Evolutionary conservation across 2,888 invertebrate species (phyloP), one percentile per base, ranked within the genome.

Genomic region (Drosophila formosana): DNA sequence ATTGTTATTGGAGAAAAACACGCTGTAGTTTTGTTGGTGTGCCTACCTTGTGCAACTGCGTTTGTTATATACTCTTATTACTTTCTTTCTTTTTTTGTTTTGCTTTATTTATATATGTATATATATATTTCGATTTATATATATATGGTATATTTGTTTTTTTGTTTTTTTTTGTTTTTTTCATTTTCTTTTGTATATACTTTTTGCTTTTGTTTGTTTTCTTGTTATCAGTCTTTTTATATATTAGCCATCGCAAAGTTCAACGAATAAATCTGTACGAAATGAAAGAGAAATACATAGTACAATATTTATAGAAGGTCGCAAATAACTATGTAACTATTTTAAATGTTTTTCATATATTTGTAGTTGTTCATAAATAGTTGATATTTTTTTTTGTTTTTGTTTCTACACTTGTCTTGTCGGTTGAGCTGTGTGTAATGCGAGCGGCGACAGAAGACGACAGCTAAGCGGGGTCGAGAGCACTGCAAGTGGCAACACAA

Each of bases 201-300:
- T 77, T 53, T 62, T 46, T 46, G 26, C 49, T 63, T 63, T 56
- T 75, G 72, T 72, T 73, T 76, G 50, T 65, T 65, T 73, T 76
- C 64, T 79, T 81, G 37, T 81, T 90, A 83, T 91, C 91, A 91
- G 91, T 91, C 91, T 91, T 86, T 82, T 86, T 91, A 91, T 89
- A 91, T 91, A 91, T 91, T 91, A 91, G 91, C 91, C 91, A 91
- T 91, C 89, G 91, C 91, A 90, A 91, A 91, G 91, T 91, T 91
- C 91, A 91, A 90, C 90, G 91, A 91, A 91, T 91, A 91, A 88
- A 91, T 91, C 90, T 90, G 91, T 90, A 86, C 90, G 84, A 87
- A 89, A 89, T 85, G 84, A 90, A 87, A 90, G 84, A 91, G 82
- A 89, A 80, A 90, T 84, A 87, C 88, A 88, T 85, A 83, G 87